A percentile compares a stretch with the other conserved stretches of the same genome.
These are phyloP conservation scores for Xenopus borealis DNA, from an alignment of 2,113 vertebrate species.

Conservation along the genomic window DNA sequence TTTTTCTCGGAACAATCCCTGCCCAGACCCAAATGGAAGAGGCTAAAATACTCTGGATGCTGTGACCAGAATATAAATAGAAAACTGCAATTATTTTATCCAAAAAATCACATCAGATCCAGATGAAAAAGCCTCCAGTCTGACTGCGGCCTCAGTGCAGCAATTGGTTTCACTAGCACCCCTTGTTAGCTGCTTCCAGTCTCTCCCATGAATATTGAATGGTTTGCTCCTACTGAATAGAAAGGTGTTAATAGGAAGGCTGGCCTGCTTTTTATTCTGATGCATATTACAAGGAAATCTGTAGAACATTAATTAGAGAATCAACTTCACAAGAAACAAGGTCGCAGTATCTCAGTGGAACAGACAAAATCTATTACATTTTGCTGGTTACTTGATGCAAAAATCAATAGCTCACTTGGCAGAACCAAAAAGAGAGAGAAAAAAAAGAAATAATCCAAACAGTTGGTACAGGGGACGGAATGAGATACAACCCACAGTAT, in stretches of 20 bases:
- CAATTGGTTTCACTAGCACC: too few species aligned
- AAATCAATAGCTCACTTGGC: constrained; percentile 45
- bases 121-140: too few species aligned
- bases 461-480: not conserved
- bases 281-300: constrained; percentile 24
- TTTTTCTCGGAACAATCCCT: too few species aligned
- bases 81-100: too few species aligned
- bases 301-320: constrained; percentile 41
- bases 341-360: constrained; percentile 33
- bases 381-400: constrained; percentile 33
- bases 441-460: constrained; percentile 4
- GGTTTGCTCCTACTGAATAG: not conserved
- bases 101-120: too few species aligned
- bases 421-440: constrained; percentile 29
- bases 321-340: constrained; percentile 39
- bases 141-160: too few species aligned
- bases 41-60: too few species aligned
- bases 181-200: not conserved
- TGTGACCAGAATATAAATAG: too few species aligned
- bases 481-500: not conserved
- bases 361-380: constrained; percentile 40
- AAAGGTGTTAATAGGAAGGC: constrained; percentile 26
- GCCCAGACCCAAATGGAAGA: too few species aligned
- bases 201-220: not conserved
- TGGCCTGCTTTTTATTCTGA: constrained; percentile 25